phyloP scores from a whole-genome alignment of 2,888 invertebrate species.

The Pyrgus malvae region DNA sequence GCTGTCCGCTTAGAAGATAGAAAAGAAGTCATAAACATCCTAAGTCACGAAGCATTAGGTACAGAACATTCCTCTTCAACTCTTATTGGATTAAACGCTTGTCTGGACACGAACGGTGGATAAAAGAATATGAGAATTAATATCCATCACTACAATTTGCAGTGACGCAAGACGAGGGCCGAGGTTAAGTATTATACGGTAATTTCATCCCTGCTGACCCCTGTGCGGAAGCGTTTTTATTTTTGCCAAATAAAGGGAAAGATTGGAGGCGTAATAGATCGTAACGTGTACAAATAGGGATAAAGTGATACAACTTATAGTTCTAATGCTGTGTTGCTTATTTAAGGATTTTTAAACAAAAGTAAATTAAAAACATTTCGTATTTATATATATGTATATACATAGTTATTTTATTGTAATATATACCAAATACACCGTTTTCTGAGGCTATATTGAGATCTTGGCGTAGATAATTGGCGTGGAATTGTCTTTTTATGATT shows the following conservation, averaged over 20 bases:
- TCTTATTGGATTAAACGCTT: slow-evolving; percentile 74
- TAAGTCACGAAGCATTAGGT: not conserved
- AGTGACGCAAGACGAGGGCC: slow-evolving; percentile 47
- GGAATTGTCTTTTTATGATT: no score
- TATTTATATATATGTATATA: no score
- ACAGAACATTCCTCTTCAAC: slow-evolving; percentile 2
- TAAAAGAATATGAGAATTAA: slow-evolving; percentile 63
- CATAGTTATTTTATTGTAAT: no score
- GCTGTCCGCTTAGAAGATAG: not conserved
- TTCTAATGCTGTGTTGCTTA: no score
- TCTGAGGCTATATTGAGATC: no score
- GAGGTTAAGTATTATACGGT: slow-evolving; percentile 24
- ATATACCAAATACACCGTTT: no score
- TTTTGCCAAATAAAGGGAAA: not conserved
- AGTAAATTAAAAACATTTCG: no score
- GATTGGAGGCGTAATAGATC: not conserved
- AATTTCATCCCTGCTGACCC: slow-evolving; percentile 20
- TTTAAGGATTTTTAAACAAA: no score
- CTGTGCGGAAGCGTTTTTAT: not conserved
- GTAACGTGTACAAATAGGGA: not conserved
- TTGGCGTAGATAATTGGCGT: no score
- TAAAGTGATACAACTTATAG: no score
- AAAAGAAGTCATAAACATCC: not conserved
- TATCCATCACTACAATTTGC: slow-evolving; percentile 65
- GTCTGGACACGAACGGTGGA: slow-evolving; percentile 65